Evolutionary conservation across 2,888 invertebrate species (phyloP), one percentile per base, ranked within the genome.

Genomic region (Ochropleura plecta): DNA sequence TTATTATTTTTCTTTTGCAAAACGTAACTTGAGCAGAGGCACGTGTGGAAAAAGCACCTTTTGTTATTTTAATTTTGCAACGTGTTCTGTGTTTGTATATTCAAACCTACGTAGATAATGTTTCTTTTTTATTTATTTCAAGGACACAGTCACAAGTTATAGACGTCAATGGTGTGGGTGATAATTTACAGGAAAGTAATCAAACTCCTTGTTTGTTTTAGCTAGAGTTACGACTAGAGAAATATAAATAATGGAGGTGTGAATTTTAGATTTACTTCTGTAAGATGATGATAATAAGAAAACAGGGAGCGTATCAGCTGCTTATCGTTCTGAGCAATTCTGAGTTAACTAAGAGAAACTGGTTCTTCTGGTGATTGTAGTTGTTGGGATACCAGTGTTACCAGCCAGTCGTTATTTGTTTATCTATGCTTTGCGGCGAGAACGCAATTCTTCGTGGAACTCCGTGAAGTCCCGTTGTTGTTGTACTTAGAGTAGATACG

Each of bases 11-110:
- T 90, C 89, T 90, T 93, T 93, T 89, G 93, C 93, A 84, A 92
- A 93, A 92, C 88, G 95, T 91, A 95, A 96, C 91, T 82, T 88
- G 96, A 96, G 92, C 86, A 86, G 85, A 89, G 91, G 92, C 96
- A 96, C 96, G 96, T 96, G 96, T 93, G 90, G 90, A 87, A 90
- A 90, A 89, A 75, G 84, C 81, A 88, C 87, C 88, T 92, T 93
- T 93, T 94, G 93, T 94, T 94, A 90, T 92, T 93, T 90, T 92
- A 88, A 92, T 93, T 94, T 93, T 86, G 91, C 90, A 89, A 90
- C 89, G 89, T 53, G 83, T 84, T 86, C 77, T 84, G 84, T 81
- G 65, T 84, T 78, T 79, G 77, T 76, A 66, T 73, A 62, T 74
- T 71, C 9, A 62, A 71, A 81, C 76, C 72, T 74, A 71, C 66